Conservation (phyloP, 2,113 vertebrate species). For the Dromas ardeola region DNA sequence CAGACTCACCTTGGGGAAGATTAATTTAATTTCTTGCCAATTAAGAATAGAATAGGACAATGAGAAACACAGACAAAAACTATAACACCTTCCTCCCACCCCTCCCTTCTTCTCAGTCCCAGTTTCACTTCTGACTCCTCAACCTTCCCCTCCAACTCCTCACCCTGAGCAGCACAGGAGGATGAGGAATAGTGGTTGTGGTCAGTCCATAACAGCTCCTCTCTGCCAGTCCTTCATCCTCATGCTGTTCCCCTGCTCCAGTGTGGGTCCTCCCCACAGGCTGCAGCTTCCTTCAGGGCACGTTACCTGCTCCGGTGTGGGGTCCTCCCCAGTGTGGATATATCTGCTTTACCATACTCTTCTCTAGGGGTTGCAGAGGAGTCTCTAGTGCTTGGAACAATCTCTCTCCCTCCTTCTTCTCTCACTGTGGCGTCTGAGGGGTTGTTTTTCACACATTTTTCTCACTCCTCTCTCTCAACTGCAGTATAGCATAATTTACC, state of each 20-base stretch:
- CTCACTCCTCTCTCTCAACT: not conserved
- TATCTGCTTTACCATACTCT: not conserved
- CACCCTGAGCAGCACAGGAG: not conserved
- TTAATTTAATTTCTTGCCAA: not conserved
- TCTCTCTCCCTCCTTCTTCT: not conserved
- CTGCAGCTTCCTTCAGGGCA: not conserved
- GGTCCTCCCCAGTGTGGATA: not conserved
- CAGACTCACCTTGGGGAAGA: not conserved
- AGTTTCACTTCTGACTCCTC: not conserved
- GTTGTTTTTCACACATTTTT: not conserved
- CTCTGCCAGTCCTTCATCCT: not conserved
- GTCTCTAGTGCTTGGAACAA: not conserved
- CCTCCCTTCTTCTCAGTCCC: not conserved
- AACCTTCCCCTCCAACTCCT: not conserved
- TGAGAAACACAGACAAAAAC: not conserved
- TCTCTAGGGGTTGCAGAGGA: not conserved
- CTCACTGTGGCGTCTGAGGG: not conserved
- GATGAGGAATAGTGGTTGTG: not conserved
- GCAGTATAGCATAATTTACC: not conserved
- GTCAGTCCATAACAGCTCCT: not conserved
- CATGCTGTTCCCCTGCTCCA: not conserved
- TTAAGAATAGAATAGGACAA: not conserved
- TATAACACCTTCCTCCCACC: not conserved
- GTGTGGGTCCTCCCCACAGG: not conserved
- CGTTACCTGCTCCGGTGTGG: accelerated